These are phyloP conservation scores for Stercorarius parasiticus DNA, from an alignment of 2,113 vertebrate genomes.

Conservation along the genomic window DNA sequence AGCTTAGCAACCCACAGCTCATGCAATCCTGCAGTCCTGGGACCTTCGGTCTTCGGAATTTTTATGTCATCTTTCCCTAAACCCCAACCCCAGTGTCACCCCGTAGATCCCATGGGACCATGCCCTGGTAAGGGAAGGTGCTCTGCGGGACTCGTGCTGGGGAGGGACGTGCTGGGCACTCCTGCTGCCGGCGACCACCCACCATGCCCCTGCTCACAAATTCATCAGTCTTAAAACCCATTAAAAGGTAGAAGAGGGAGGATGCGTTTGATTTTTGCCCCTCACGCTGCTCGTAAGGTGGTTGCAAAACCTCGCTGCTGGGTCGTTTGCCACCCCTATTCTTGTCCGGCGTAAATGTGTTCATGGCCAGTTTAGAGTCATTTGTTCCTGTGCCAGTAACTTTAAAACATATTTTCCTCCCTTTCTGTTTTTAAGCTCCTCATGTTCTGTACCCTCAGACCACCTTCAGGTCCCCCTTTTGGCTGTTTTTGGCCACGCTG, in stretches of 20 bases:
- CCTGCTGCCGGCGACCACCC: background rate
- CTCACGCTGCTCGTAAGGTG: accelerated
- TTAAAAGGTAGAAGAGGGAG: background rate
- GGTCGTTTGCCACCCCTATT: background rate
- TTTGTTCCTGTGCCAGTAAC: background rate
- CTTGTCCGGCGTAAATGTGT: background rate
- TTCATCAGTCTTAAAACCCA: background rate
- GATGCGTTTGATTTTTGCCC: background rate
- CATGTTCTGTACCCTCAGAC: background rate
- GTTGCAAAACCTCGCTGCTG: background rate
- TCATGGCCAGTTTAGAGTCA: background rate
- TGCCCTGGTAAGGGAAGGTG: background rate
- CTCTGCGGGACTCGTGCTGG: background rate
- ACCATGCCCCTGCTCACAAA: background rate
- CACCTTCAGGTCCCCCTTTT: background rate
- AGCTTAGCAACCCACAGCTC: background rate
- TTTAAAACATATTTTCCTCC: background rate
- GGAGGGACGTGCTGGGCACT: background rate
- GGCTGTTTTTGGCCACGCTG: background rate
- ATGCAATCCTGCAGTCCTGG: accelerated
- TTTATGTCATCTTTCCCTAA: background rate
- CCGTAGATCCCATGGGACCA: accelerated
- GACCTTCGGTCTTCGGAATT: accelerated
- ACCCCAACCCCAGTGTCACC: accelerated
- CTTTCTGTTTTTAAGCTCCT: background rate